Percentiles rank a stretch among this genome's conserved stretches.
Conservation (phyloP, 1,140 invertebrate genomes). For the Coptotermes formosanus region DNA sequence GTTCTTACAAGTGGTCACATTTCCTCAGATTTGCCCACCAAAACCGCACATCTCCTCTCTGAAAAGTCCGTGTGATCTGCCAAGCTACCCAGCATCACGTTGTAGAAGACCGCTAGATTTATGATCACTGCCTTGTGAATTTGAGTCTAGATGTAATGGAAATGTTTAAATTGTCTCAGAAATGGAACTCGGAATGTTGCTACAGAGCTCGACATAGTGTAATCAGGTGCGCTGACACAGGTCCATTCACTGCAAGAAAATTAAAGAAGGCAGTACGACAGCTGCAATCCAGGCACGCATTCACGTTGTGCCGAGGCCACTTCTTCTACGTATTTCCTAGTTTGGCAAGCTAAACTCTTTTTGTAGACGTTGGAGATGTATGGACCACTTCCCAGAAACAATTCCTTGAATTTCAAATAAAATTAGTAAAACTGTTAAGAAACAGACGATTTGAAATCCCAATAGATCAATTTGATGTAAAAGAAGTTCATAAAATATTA, state of each 20-base stretch:
- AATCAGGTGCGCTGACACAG: neutral
- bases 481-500: neutral
- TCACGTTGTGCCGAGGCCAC: neutral
- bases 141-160: no score
- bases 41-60: no score
- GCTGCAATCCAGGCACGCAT: neutral
- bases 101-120: no score
- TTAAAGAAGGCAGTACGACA: no score
- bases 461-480: neutral
- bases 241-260: neutral
- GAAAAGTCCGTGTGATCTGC: no score
- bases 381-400: neutral
- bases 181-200: no score
- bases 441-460: neutral
- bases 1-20: no score
- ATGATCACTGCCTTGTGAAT: no score
- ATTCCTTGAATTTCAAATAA: neutral
- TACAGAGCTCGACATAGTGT: no score
- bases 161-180: no score
- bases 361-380: neutral
- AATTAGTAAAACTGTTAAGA: neutral
- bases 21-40: no score
- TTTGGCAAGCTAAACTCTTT: neutral
- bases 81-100: no score
- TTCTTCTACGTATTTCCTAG: neutral